Evolutionary conservation across 2,888 invertebrate species (phyloP).

Genomic region (Tigriopus californicus): DNA sequence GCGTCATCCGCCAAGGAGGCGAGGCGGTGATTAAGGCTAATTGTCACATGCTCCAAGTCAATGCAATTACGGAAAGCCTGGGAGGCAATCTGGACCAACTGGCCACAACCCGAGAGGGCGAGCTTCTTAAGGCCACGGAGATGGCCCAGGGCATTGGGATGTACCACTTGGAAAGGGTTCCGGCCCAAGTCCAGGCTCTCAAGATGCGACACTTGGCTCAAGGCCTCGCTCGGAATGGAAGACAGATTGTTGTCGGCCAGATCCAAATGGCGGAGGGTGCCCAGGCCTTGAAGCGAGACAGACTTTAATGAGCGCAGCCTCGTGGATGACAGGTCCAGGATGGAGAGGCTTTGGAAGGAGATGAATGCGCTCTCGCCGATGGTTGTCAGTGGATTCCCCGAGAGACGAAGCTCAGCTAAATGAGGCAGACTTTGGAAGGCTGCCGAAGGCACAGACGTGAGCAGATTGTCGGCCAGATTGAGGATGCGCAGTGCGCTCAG

Average conservation of each 20-base stretch:
- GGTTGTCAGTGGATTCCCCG: constrained; percentile 20
- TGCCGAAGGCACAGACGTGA: constrained; percentile 20
- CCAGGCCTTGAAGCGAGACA: neutral
- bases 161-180: neutral
- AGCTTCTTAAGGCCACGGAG: neutral
- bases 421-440: constrained; percentile 20
- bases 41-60: constrained; percentile 3
- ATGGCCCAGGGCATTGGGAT: neutral
- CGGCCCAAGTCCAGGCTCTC: neutral
- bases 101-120: constrained; percentile 9
- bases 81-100: neutral
- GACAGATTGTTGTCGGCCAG: constrained; percentile 11
- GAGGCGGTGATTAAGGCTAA: neutral
- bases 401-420: constrained; percentile 20
- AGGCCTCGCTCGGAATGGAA: neutral
- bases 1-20: neutral
- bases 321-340: constrained; percentile 3
- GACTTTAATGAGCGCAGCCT: neutral
- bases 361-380: neutral
- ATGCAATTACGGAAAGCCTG: neutral
- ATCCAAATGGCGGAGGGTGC: constrained; percentile 1
- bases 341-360: neutral
- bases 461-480: constrained; percentile 19
- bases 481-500: neutral
- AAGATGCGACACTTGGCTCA: neutral